phyloP scores from a whole-genome alignment of 2,888 invertebrate species.

The Tetragonula carbonaria region DNA sequence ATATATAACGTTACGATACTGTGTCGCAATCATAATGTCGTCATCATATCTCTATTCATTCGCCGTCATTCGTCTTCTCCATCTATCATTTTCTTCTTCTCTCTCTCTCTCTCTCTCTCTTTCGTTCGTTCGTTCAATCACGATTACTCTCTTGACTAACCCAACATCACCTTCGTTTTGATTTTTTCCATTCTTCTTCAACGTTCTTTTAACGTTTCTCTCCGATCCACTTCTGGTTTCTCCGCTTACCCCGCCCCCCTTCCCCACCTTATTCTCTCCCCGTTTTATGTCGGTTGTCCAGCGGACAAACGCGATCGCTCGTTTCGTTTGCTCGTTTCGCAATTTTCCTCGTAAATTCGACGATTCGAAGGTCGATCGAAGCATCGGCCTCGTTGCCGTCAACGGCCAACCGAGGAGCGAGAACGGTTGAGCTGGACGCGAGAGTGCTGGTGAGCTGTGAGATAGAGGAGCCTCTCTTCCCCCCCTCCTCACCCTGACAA shows the following conservation, averaged over 20 bases:
- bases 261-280: background rate
- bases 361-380: constrained; percentile 24
- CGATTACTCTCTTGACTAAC: constrained; percentile 8
- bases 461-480: constrained; percentile 62
- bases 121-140: constrained; percentile 3
- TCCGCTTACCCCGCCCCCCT: background rate
- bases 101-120: too few species aligned
- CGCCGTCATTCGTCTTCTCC: constrained; percentile 9
- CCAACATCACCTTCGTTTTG: background rate
- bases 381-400: constrained; percentile 55
- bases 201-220: background rate
- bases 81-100: background rate
- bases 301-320: constrained; percentile 34
- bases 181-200: background rate
- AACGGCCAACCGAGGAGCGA: constrained; percentile 66
- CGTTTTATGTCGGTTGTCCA: constrained; percentile 19
- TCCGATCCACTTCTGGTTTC: background rate
- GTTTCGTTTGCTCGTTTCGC: constrained; percentile 30
- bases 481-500: background rate
- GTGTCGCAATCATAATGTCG: constrained; percentile 10
- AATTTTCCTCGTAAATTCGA: constrained; percentile 20
- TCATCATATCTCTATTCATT: constrained; percentile 30
- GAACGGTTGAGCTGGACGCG: constrained; percentile 73
- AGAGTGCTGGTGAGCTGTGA: constrained; percentile 72
- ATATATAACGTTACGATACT: constrained; percentile 17